Base-by-base conservation (phyloP, 2,888 invertebrate species). In the Ornithoptera alexandrae region DNA sequence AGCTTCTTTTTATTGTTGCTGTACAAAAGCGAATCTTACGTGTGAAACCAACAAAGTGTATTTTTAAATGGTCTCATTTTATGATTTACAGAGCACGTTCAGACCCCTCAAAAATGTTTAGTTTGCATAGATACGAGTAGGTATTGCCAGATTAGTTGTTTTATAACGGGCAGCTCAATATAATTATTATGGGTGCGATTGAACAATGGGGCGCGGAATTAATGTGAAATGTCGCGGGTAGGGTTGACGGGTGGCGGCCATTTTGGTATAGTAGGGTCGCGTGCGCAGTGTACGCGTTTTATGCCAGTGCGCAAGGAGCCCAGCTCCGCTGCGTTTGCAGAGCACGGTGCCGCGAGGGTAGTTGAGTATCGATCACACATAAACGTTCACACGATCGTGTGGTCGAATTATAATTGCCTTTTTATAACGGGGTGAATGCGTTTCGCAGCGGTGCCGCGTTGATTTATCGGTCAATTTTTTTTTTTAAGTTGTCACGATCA, bases 201-300 rank as follows among this genome's bases (percentile, higher is more conserved):
- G 79, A 84, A 85, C 81, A 86, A 84, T 82, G 79, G 83, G 85
- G 83, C 77, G 81, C 77, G 78, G 78, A 80, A 80, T 82, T 82
- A 84, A 85, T 85, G 83, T 82, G 79, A 79, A 81, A 81, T 81
- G 79, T 81, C 78, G 78, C 73, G 76, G 76, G 76, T 79, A 79
- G 84, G 84, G 85, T 81, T 76, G 80, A 62, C 62, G 65, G 20
- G 71, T 71, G 73, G 78, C 75, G 66, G 77, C 74, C 76, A 76
- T 74, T 67, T 77, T 76, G 71, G 72, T 69, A 74, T 69, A 73
- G 74, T 71, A 62, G 66, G 60, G 69, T 73, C 74, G 81, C 80
- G 77, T 86, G 87, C 87, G 87, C 86, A 79, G 76, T 78, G 77
- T 70, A 74, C 72, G 62, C 68, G 73, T 80, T 80, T 80, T 73